Conservation (phyloP, 1,140 invertebrate genomes). For the Acyrthosiphon pisum region DNA sequence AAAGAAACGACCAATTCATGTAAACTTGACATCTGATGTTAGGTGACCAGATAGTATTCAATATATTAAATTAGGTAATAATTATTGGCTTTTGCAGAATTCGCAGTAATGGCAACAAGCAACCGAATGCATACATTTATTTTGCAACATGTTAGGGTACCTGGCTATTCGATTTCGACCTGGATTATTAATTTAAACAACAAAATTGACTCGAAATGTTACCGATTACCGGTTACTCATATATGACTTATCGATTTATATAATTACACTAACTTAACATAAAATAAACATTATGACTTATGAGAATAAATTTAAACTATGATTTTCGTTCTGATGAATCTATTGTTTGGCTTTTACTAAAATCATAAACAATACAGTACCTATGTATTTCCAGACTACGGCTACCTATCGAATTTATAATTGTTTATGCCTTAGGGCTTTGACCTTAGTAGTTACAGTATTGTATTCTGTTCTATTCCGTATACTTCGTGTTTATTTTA, state of each 20-base stretch:
- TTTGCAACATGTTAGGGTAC: neutral
- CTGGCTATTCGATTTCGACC: neutral
- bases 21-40: too few species aligned
- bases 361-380: neutral
- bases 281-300: neutral
- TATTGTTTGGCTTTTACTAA: neutral
- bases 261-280: neutral
- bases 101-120: too few species aligned
- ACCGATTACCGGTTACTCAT: neutral
- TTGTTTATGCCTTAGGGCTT: too few species aligned
- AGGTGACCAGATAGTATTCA: too few species aligned
- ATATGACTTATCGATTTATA: too few species aligned
- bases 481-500: neutral
- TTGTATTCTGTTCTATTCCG: neutral
- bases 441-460: neutral
- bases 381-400: neutral
- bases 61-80: too few species aligned
- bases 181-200: neutral
- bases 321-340: neutral
- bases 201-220: neutral
- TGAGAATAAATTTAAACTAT: neutral
- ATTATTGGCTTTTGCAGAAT: too few species aligned
- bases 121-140: too few species aligned
- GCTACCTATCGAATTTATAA: neutral
- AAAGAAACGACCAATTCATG: too few species aligned